phyloP scores from a whole-genome alignment of 1,140 invertebrate species.

The Aleiodes sp. region DNA sequence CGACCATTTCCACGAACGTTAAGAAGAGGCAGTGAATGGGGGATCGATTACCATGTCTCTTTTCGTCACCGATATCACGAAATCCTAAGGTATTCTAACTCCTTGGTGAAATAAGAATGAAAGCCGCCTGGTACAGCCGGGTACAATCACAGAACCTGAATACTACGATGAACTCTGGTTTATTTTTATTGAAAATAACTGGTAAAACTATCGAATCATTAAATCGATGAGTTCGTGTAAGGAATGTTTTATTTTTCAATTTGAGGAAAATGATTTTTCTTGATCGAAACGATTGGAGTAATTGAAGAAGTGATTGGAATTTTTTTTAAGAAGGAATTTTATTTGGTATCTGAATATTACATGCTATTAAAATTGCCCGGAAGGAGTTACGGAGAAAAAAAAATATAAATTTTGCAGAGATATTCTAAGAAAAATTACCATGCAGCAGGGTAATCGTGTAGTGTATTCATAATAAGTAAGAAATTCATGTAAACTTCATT shows the following conservation, averaged over 20 bases:
- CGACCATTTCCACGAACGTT: conserved; percentile 29
- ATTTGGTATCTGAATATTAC: too few species aligned
- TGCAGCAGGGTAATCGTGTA: too few species aligned
- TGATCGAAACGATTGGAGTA: too few species aligned
- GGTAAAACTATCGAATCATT: conserved; percentile 1
- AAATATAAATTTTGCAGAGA: too few species aligned
- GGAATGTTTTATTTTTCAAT: neutral
- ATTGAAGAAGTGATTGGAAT: too few species aligned
- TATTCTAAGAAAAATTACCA: too few species aligned
- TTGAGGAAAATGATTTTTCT: neutral
- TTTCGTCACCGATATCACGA: conserved; percentile 33
- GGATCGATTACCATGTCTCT: conserved; percentile 30
- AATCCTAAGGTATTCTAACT: conserved; percentile 22
- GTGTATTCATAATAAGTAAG: too few species aligned
- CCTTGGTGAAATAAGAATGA: conserved; percentile 5
- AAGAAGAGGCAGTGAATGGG: conserved; percentile 24
- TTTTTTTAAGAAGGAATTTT: too few species aligned
- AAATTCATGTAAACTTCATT: too few species aligned
- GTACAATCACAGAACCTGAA: conserved; percentile 17
- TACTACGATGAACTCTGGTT: neutral
- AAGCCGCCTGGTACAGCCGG: conserved; percentile 24
- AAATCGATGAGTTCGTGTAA: neutral
- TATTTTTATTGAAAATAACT: neutral
- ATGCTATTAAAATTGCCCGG: too few species aligned
- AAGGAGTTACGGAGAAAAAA: too few species aligned